Conservation (phyloP, 2,797 vertebrate species). For the Sebastolobus alascanus region DNA sequence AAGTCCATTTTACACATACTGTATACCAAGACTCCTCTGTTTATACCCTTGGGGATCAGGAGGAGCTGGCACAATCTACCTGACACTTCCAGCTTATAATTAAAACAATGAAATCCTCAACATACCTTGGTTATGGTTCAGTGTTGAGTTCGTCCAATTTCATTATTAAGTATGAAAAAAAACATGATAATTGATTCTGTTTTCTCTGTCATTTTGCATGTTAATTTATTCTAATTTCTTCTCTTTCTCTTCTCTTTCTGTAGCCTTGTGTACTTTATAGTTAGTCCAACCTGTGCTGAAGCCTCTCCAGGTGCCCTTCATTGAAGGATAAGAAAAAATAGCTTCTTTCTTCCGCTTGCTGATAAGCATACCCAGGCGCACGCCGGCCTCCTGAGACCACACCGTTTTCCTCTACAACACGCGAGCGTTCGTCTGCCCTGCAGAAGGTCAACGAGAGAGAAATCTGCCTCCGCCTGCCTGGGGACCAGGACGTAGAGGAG, state of each 20-base stretch:
- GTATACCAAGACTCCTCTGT: conserved; percentile 11
- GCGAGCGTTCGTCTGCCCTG: conserved; percentile 51
- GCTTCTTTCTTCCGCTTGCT: conserved; percentile 66
- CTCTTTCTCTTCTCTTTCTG: conserved; percentile 1
- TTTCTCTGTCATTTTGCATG: conserved; percentile 21
- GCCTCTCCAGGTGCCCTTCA: conserved; percentile 79
- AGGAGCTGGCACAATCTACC: conserved; percentile 10
- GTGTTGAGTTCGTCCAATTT: conserved; percentile 18
- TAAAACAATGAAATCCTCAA: conserved; percentile 28
- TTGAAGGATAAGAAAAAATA: conserved; percentile 73
- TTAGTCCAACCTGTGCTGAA: conserved; percentile 58
- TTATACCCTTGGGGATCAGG: conserved; percentile 6
- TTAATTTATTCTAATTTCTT: conserved; percentile 39
- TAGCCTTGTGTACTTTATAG: conserved; percentile 35
- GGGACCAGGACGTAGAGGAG: conserved; percentile 60
- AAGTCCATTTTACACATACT: conserved; percentile 35
- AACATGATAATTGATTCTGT: conserved; percentile 26
- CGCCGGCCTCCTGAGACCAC: conserved; percentile 77
- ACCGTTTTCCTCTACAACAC: conserved; percentile 64
- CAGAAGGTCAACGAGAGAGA: conserved; percentile 76
- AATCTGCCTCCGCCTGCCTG: conserved; percentile 55
- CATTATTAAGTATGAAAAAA: conserved; percentile 34
- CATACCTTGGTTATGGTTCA: conserved; percentile 15
- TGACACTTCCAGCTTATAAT: conserved; percentile 12
- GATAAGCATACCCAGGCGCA: conserved; percentile 76